Conservation (phyloP, 2,797 vertebrate species). For the Crotalus adamanteus region DNA sequence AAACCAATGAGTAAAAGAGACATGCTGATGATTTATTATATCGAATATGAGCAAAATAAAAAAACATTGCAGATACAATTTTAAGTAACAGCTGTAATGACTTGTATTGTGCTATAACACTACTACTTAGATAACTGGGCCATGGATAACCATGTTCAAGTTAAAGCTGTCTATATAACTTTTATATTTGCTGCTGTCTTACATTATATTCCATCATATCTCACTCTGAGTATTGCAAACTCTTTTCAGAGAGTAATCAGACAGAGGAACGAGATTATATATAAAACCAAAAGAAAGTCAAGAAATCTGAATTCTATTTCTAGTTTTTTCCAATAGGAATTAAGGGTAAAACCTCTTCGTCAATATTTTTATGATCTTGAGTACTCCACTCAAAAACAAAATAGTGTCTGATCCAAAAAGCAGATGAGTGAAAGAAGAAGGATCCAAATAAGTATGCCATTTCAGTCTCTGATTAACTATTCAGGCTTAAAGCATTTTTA, state of each 20-base stretch:
- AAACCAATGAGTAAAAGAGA: constrained; percentile 18
- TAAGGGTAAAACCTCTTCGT: not conserved
- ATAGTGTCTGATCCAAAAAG: constrained; percentile 11
- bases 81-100: not conserved
- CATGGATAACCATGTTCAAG: constrained; percentile 20
- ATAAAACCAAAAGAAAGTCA: constrained; percentile 27
- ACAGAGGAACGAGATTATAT: constrained; percentile 14
- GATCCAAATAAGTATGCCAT: not conserved
- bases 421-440: constrained; percentile 1
- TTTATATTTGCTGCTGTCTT: not conserved
- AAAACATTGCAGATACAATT: not conserved
- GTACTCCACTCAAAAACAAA: not conserved
- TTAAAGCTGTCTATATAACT: not conserved
- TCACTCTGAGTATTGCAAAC: constrained; percentile 19
- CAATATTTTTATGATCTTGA: constrained; percentile 15
- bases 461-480: not conserved
- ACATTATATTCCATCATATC: constrained; percentile 28
- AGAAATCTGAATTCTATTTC: constrained; percentile 26
- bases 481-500: not conserved
- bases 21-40: not conserved
- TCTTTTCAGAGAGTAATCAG: constrained; percentile 34
- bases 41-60: not conserved
- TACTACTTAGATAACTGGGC: not conserved
- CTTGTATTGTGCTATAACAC: not conserved
- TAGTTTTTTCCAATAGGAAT: not conserved